Percentiles rank a stretch among this genome's conserved stretches.
These are phyloP conservation scores for Marasmarcha lunaedactyla DNA, from an alignment of 2,888 invertebrate species.

Conservation along the genomic window DNA sequence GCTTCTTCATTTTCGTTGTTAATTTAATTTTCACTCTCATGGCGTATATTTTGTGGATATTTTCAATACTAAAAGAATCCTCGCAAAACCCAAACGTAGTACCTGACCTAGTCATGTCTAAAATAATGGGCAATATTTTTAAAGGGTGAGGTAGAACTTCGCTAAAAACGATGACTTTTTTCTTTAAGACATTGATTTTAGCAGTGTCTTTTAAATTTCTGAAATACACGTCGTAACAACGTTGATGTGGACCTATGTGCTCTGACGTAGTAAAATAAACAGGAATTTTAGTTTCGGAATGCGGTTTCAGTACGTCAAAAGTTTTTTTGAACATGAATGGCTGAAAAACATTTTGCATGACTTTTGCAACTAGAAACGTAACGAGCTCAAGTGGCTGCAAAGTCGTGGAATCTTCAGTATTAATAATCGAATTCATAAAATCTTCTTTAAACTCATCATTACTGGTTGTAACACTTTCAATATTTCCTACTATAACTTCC, in stretches of 20 bases:
- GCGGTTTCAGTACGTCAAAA: conserved; percentile 28
- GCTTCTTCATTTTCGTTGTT: conserved; percentile 37
- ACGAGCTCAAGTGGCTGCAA: too few species aligned
- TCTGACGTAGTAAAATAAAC: conserved; percentile 39
- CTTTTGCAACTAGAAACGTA: conserved; percentile 21
- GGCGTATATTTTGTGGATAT: conserved; percentile 31
- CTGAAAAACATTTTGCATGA: conserved; percentile 32
- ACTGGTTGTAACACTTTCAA: too few species aligned
- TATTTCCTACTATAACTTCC: too few species aligned
- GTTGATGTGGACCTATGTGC: conserved; percentile 41
- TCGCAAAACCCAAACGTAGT: conserved; percentile 34
- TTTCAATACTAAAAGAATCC: conserved; percentile 32
- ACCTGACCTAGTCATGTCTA: conserved; percentile 41
- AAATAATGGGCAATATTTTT: conserved; percentile 31
- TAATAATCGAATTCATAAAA: too few species aligned
- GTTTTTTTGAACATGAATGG: conserved; percentile 35
- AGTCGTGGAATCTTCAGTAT: too few species aligned
- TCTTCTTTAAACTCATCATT: too few species aligned
- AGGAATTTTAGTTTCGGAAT: conserved; percentile 20
- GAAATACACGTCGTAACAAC: conserved; percentile 29
- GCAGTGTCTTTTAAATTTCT: conserved; percentile 10
- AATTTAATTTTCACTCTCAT: conserved; percentile 36
- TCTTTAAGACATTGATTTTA: conserved; percentile 23
- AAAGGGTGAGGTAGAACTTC: conserved; percentile 45
- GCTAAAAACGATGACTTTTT: conserved; percentile 33